A percentile compares a stretch with the other conserved stretches of the same genome.
Conservation (phyloP, 2,888 invertebrate genomes). For the Nowickia ferox region DNA sequence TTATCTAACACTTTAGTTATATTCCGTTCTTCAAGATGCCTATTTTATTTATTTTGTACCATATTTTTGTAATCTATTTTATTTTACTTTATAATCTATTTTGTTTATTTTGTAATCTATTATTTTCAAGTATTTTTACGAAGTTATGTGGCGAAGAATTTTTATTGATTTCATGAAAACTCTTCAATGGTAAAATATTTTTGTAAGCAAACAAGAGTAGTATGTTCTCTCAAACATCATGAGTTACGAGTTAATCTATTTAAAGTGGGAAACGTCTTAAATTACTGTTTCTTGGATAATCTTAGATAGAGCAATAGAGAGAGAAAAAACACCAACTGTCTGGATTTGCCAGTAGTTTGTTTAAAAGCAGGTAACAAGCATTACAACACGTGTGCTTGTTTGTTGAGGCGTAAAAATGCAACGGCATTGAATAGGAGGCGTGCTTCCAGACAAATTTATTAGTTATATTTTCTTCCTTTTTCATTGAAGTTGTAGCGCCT, state of each 20-base stretch:
- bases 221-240: too few species aligned
- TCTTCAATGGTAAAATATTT: background rate
- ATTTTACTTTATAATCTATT: background rate
- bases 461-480: background rate
- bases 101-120: background rate
- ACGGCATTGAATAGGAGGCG: constrained; percentile 26
- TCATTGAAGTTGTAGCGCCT: constrained; percentile 21
- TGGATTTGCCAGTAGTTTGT: constrained; percentile 24
- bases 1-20: background rate
- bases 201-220: background rate
- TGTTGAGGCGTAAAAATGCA: background rate
- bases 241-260: background rate
- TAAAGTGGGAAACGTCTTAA: constrained; percentile 52
- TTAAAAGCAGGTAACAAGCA: constrained; percentile 40
- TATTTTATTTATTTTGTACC: too few species aligned
- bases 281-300: constrained; percentile 9
- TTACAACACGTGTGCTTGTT: constrained; percentile 28
- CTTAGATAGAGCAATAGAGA: background rate
- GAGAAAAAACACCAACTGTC: background rate
- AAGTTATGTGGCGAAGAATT: constrained; percentile 8
- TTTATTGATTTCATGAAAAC: constrained; percentile 3
- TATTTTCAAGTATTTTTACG: background rate
- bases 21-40: too few species aligned
- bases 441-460: constrained; percentile 22
- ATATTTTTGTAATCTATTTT: too few species aligned